Percentiles rank a stretch among this genome's conserved stretches.
Conservation (phyloP, 1,140 invertebrate species). For the Odontomachus brunneus region DNA sequence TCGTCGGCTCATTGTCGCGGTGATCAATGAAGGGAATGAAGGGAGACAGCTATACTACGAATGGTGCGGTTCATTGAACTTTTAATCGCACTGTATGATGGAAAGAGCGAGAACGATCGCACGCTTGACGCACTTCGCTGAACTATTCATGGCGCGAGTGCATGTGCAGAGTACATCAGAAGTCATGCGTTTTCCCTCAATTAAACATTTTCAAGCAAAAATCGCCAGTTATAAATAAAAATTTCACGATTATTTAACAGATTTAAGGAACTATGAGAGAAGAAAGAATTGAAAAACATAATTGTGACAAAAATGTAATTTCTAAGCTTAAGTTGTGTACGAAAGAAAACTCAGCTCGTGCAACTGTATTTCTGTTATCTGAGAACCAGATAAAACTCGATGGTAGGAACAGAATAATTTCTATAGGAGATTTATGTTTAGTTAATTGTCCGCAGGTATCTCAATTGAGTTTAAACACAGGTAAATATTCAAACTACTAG, state of each 20-base stretch:
- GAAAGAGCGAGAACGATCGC: neutral
- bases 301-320: neutral
- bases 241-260: neutral
- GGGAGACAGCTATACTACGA: slow-evolving; percentile 9
- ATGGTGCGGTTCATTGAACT: slow-evolving; percentile 56
- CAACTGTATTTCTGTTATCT: no score
- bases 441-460: no score
- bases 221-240: neutral
- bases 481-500: no score
- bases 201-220: neutral
- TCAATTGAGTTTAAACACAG: no score
- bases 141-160: neutral
- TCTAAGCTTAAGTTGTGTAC: no score
- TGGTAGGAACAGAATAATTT: no score
- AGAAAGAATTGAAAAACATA: neutral
- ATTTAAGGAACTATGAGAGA: neutral
- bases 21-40: slow-evolving; percentile 50
- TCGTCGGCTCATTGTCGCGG: slow-evolving; percentile 2
- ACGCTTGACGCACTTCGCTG: neutral
- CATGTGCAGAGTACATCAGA: slow-evolving; percentile 28
- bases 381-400: no score
- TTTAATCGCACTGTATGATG: slow-evolving; percentile 22
- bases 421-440: no score
- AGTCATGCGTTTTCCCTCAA: slow-evolving; percentile 6
- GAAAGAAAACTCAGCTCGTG: no score